phyloP scores from a whole-genome alignment of 2,113 vertebrate species.

The Alectura lathami region DNA sequence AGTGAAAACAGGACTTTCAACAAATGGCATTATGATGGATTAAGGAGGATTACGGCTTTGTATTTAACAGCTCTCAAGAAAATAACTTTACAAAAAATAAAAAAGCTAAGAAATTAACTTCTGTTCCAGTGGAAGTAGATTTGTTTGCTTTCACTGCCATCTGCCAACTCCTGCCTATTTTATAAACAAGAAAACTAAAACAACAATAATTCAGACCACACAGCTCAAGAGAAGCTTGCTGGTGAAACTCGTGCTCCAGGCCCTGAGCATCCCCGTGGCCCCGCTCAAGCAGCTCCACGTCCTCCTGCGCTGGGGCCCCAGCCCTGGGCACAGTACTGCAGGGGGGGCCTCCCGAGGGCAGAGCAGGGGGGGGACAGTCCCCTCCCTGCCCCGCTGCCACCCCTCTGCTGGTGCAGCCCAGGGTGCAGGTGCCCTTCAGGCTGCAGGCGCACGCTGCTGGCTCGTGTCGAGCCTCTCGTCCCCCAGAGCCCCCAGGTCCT shows the following conservation, averaged over 20 bases:
- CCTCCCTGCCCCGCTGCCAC: too few relatives aligned
- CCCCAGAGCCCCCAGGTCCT: too few relatives aligned
- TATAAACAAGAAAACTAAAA: neutral
- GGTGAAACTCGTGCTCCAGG: rapidly evolving
- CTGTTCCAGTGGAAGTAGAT: constrained; percentile 23
- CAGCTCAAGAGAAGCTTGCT: neutral
- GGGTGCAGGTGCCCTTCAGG: too few relatives aligned
- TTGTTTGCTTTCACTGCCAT: constrained; percentile 56
- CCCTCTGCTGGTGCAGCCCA: too few relatives aligned
- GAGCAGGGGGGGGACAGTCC: too few relatives aligned
- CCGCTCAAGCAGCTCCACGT: too few relatives aligned
- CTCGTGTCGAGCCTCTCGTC: too few relatives aligned
- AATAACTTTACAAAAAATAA: neutral
- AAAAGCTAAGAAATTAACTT: constrained; percentile 26
- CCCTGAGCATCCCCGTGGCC: too few relatives aligned
- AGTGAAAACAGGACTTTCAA: constrained; percentile 37
- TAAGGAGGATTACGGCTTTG: constrained; percentile 56
- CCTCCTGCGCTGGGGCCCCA: too few relatives aligned
- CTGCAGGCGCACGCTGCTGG: too few relatives aligned
- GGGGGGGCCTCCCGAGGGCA: too few relatives aligned
- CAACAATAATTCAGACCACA: neutral
- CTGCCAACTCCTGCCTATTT: constrained; percentile 41
- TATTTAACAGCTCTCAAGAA: constrained; percentile 47
- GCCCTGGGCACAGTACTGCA: too few relatives aligned
- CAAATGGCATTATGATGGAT: constrained; percentile 68